Base-by-base conservation (phyloP, 2,888 invertebrate species). In the Apamea anceps region DNA sequence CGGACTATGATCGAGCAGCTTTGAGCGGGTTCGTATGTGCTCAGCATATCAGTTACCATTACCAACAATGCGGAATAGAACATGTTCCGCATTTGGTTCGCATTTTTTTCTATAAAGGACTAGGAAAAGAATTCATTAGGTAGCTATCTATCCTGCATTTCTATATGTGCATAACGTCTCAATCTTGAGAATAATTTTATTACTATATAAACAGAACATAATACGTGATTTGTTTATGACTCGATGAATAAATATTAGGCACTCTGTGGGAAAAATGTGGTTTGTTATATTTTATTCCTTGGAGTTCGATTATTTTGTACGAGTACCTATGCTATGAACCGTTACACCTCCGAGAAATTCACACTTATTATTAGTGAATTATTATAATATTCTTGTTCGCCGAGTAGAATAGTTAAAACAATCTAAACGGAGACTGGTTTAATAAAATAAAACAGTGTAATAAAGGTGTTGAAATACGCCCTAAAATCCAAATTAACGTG, bases 61-160 rank as follows among this genome's bases (percentile, higher is more conserved):
- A 86, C 87, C 84, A 88, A 89, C 90, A 91, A 93, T 93, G 93
- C 93, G 94, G 94, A 94, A 94, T 91, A 85, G 79, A 88, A 79
- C 85, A 86, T 87, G 90, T 91, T 91, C 91, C 92, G 91, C 86
- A 91, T 93, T 90, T 86, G 89, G 85, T 85, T 77, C 67, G 85
- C 80, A 85, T 90, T 91, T 90, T 82, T 91, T 87, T 87, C 87
- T 87, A 83, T 90, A 89, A 75, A 89, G 86, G 82, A 88, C 88
- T 89, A 90, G 90, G 88, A 86, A 91, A 90, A 87, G 54, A 87
- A 86, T 86, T 82, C 80, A 88, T 86, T 78, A 88, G 72, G 76
- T 85, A 80, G 81, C 81, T 76, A 82, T 77, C 72, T 84, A 80
- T 80, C 67, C 73, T 81, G 66, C 80, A 80, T 80, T 80, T 80